A percentile compares a stretch with the other conserved stretches of the same genome.
Evolutionary conservation across 2,113 vertebrate genomes (phyloP).

Genomic region (Axis porcinus): DNA sequence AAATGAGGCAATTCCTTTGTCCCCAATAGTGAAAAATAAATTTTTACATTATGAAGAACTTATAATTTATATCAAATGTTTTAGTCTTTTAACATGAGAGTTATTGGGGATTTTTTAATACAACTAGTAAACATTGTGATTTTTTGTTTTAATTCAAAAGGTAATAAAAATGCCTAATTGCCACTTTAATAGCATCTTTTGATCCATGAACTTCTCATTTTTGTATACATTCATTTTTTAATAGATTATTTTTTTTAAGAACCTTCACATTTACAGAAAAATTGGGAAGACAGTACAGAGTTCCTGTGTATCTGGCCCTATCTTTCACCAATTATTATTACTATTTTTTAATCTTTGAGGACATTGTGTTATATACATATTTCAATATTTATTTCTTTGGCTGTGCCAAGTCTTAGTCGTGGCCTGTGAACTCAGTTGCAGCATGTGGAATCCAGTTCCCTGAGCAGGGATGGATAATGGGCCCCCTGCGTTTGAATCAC

Average conservation of each 20-base stretch:
- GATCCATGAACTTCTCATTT: not conserved
- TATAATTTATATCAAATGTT: constrained; percentile 8
- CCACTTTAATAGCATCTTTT: not conserved
- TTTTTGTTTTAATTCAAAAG: not conserved
- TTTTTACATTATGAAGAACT: not conserved
- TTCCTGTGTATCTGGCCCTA: not conserved
- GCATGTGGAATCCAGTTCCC: not conserved
- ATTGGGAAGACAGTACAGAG: not conserved
- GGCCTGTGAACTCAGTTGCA: not conserved
- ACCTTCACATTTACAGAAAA: not conserved
- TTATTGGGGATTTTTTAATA: not conserved
- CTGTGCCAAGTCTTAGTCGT: accelerated
- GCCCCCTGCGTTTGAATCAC: too few relatives aligned
- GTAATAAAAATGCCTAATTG: not conserved
- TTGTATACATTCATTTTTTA: not conserved
- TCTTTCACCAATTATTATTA: not conserved
- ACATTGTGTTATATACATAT: not conserved
- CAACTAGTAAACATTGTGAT: not conserved
- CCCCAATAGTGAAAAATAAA: constrained; percentile 36
- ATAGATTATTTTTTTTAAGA: not conserved
- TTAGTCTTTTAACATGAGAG: not conserved
- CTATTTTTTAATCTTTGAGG: not conserved
- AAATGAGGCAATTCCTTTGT: constrained; percentile 11
- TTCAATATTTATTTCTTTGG: not conserved
- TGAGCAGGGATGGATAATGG: not conserved